These are phyloP conservation scores for Drosophila willistoni DNA, from an alignment of 1,140 invertebrate genomes.

Conservation along the genomic window DNA sequence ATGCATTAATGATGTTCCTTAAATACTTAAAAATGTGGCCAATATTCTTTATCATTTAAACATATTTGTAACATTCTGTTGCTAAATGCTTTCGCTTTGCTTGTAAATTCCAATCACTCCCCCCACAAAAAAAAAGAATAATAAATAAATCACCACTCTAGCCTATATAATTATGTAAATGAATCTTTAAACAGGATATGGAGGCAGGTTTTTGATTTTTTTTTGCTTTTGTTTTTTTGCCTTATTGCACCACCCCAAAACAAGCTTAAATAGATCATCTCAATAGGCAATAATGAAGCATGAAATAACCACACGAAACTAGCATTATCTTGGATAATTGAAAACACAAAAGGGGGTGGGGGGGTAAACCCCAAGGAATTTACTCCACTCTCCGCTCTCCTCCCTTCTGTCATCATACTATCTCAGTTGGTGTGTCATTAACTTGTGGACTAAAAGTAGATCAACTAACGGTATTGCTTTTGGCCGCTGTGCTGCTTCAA, in stretches of 20 bases:
- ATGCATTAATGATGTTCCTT: too few species aligned
- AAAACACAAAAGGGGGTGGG: neutral
- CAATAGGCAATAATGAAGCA: conserved; percentile 19
- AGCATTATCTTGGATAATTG: conserved; percentile 23
- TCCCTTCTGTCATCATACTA: too few species aligned
- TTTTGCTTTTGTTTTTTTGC: too few species aligned
- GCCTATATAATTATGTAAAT: conserved; percentile 2
- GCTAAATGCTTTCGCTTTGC: too few species aligned
- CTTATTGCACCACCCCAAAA: neutral
- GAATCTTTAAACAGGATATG: conserved; percentile 3
- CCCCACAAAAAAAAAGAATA: too few species aligned
- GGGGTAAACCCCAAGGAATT: conserved; percentile 9
- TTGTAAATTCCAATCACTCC: too few species aligned
- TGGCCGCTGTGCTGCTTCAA: neutral
- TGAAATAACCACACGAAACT: conserved; percentile 17
- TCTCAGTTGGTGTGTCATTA: conserved; percentile 8
- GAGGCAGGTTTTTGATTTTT: neutral
- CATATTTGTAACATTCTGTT: too few species aligned
- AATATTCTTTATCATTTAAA: too few species aligned
- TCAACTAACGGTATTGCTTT: conserved; percentile 21
- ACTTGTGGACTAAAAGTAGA: conserved; percentile 21
- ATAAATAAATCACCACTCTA: neutral
- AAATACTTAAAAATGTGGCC: too few species aligned
- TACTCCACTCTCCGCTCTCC: neutral
- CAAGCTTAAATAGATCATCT: conserved; percentile 17